Base-by-base conservation (phyloP, 2,113 vertebrate species). In the Chloebia gouldiae region DNA sequence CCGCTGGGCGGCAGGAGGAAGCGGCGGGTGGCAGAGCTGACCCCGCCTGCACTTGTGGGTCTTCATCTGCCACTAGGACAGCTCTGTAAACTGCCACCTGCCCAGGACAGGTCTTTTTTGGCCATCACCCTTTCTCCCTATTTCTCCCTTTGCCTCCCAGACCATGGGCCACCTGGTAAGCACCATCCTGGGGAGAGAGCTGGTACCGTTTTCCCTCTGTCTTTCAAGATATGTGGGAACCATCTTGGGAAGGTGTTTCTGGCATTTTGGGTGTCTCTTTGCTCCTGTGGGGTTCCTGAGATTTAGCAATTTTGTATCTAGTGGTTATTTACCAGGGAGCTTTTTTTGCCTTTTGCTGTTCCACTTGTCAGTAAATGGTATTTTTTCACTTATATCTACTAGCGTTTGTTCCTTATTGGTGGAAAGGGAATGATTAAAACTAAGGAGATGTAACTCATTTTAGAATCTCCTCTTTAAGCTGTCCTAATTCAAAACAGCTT, bases 21-120 rank as follows among this genome's bases (percentile, higher is more conserved):
- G 65, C 1, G 0, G 7, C 0, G 2, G 63, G 17, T 0, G 1
- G 15, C 35, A 15, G 24, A 45, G 33, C 68, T 11, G 49, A 14
- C 22, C 57, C 57, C 11, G 15, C 6, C 33, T 0, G 0, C 0
- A 0, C 39, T 17, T 49, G 3, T 2, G 2, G 3, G 2, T 7
- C 18, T n/a, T 19, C 19, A 19, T 23, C n/a, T 28, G 57, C 57
- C 22, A 2, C 51, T 13, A 2, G 49, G 5, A 14, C 49, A 47
- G 22, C 25, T 44, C 66, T 1, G 1, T 2, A 4, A 35, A 25
- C 21, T 53, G 33, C 28, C 40, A 10, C 27, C 28, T 28, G 23
- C 15, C 23, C 1, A 0, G 22, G 21, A 53, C 13, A 4, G 19
- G 1, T 39, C 49, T n/a, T 47, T 47, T 10, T 10, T 28, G 28